Evolutionary conservation across 2,888 invertebrate species (phyloP), one percentile per base, ranked within the genome.

Genomic region (Platerodrilus igneus): DNA sequence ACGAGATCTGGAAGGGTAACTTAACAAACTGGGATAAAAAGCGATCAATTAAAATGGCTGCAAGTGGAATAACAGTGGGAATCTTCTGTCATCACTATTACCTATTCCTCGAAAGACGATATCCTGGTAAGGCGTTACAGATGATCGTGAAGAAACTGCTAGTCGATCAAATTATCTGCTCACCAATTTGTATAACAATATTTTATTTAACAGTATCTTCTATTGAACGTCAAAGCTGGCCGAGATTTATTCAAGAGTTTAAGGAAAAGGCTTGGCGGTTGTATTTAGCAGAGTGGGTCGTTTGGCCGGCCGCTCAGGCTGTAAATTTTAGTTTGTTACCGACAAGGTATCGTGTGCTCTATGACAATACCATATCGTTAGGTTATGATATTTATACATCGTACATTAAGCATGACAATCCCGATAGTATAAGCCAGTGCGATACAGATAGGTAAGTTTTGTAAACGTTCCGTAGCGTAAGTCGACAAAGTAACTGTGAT

Each of bases 281-380:
- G 7, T 92, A 91, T 60, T 72, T 78, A 30, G 91, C 90, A 1
- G 94, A 95, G 64, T 93, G 91, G 87, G 62, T 87, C 4, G 78
- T 94, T 15, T 94, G 94, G 93, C 93, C 94, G 0, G 86, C 88
- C 4, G 92, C 91, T 1, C 94, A 95, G 65, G 72, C 90, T 23
- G 72, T 95, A n/a, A 95, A 94, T 66, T 95, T 95, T 68, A 89
- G 85, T 64, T 79, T 85, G 59, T 64, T 95, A 48, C 88, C 93
- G 6, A 79, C 83, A 5, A 79, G 74, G 54, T 93, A 78, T 64
- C 76, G 94, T 59, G 87, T 95, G 17, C 70, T 91, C 6, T 95
- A 90, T 69, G 91, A 91, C 61, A 92, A 86, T 61, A 74, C 77
- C 1, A 80, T 92, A 58, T 90, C 90, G 19, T 73, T 92, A 55